phyloP scores from a whole-genome alignment of 2,888 invertebrate genomes.

The Oeneis ivallda region DNA sequence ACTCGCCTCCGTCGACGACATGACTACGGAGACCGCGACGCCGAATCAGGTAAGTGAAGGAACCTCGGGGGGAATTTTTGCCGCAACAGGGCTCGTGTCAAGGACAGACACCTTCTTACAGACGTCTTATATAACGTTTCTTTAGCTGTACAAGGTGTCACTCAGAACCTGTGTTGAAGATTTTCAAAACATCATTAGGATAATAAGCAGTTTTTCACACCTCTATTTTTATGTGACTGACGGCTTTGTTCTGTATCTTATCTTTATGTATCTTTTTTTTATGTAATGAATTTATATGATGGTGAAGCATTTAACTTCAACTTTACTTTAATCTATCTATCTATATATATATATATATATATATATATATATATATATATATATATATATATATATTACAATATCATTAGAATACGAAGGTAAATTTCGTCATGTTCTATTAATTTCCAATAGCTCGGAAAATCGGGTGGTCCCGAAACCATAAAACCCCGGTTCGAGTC shows the following conservation, averaged over 20 bases:
- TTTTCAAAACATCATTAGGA: neutral
- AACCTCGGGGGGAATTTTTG: conserved; percentile 32
- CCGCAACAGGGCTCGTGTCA: conserved; percentile 45
- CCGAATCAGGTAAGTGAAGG: conserved; percentile 68
- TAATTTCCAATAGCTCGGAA: too few species aligned
- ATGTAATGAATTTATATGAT: too few species aligned
- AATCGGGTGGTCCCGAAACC: too few species aligned
- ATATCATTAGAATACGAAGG: too few species aligned
- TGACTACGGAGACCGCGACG: conserved; percentile 79
- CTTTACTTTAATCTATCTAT: too few species aligned
- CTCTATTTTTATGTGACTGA: neutral
- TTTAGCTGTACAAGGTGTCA: neutral
- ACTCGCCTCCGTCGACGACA: conserved; percentile 65
- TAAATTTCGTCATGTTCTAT: too few species aligned
- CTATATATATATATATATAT: too few species aligned
- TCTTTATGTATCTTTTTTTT: neutral
- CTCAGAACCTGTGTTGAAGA: neutral
- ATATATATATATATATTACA: too few species aligned
- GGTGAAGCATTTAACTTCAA: too few species aligned
- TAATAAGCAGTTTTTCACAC: neutral
- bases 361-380: too few species aligned
- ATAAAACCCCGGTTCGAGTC: too few species aligned
- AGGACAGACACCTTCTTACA: conserved; percentile 42
- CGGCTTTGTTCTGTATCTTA: neutral
- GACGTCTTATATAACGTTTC: conserved; percentile 32